Percentiles rank a stretch among this genome's conserved stretches.
These are phyloP conservation scores for Amblyraja radiata DNA, from an alignment of 2,797 vertebrate species.

Conservation along the genomic window DNA sequence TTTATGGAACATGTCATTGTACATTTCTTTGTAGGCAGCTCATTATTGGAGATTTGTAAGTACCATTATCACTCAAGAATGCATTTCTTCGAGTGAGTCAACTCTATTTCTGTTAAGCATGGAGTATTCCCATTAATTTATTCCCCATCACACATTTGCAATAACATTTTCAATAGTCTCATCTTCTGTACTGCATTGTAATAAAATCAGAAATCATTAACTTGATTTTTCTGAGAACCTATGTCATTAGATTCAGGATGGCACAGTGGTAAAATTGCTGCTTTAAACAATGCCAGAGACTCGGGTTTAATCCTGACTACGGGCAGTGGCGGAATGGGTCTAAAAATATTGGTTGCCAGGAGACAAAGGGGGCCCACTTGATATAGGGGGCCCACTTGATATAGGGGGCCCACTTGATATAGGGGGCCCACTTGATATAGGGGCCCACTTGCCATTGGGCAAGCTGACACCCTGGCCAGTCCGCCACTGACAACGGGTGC, in stretches of 20 bases:
- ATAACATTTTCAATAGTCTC: background rate
- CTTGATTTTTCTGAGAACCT: background rate
- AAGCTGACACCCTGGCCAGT: too few species aligned
- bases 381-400: too few species aligned
- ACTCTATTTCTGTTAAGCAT: background rate
- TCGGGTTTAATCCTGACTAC: too few species aligned
- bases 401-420: too few species aligned
- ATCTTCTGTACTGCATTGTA: background rate
- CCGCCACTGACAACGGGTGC: too few species aligned
- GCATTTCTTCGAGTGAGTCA: background rate
- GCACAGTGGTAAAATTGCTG: too few species aligned
- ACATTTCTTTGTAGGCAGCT: background rate
- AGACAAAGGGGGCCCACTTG: too few species aligned
- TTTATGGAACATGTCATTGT: background rate
- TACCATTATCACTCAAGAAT: background rate
- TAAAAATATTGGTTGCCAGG: too few species aligned
- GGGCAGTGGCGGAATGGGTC: too few species aligned
- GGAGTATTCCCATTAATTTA: background rate
- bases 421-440: too few species aligned
- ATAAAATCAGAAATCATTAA: background rate
- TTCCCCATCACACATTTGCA: background rate
- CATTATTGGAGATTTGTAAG: background rate
- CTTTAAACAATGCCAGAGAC: too few species aligned
- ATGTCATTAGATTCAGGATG: background rate
- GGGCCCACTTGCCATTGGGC: too few species aligned